phyloP scores from a whole-genome alignment of 2,888 invertebrate species.

The Drymonia ruficornis region DNA sequence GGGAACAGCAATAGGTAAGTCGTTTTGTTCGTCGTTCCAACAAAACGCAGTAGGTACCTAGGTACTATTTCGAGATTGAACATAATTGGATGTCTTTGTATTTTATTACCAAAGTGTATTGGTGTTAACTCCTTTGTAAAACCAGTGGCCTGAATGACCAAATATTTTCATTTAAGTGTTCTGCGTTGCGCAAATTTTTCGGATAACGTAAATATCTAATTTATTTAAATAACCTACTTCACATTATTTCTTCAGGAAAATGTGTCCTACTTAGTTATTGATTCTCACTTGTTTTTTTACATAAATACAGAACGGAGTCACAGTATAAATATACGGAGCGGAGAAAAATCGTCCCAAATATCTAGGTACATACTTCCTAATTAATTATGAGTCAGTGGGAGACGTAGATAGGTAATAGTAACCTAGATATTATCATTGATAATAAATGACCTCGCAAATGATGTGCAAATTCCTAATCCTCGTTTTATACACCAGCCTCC shows the following conservation, averaged over 20 bases:
- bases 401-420: no score
- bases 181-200: slow-evolving; percentile 6
- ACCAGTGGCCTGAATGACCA: slow-evolving; percentile 24
- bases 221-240: no score
- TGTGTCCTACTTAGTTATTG: background rate
- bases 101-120: slow-evolving; percentile 21
- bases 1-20: background rate
- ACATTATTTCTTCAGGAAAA: background rate
- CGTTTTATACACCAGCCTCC: background rate
- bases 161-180: slow-evolving; percentile 21
- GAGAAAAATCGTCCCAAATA: no score
- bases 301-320: no score
- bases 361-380: background rate
- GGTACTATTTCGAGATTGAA: slow-evolving; percentile 19
- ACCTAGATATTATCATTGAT: background rate
- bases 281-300: no score
- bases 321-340: no score
- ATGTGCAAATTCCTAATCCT: slow-evolving; percentile 6
- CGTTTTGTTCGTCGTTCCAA: slow-evolving; percentile 20
- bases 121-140: slow-evolving; percentile 26
- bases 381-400: background rate
- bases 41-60: no score
- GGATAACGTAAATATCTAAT: no score
- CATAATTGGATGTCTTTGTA: slow-evolving; percentile 32
- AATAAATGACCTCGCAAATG: slow-evolving; percentile 7